These are phyloP conservation scores for Anarsia innoxiella DNA, from an alignment of 2,888 invertebrate genomes.

Conservation along the genomic window DNA sequence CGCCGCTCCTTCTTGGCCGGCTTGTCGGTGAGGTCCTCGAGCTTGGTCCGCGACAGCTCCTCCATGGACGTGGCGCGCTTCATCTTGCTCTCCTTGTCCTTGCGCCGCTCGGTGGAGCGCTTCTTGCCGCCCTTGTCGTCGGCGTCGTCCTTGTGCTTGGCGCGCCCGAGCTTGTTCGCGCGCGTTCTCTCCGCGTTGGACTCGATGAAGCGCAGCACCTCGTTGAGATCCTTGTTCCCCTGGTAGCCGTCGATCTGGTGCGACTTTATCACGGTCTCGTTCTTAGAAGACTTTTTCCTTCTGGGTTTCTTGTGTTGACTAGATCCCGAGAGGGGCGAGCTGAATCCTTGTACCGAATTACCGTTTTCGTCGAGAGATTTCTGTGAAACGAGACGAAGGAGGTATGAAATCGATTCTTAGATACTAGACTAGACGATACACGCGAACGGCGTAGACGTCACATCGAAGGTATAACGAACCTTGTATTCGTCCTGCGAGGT, in stretches of 20 bases:
- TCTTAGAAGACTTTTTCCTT: conserved; percentile 77
- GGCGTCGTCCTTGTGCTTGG: conserved; percentile 60
- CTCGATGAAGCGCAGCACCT: conserved; percentile 85
- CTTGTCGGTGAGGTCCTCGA: conserved; percentile 80
- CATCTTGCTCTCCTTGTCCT: conserved; percentile 56
- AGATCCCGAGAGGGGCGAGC: conserved; percentile 60
- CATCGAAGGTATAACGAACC: conserved; percentile 26
- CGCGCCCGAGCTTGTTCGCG: conserved; percentile 44
- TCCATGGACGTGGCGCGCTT: conserved; percentile 87
- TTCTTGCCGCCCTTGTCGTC: conserved; percentile 62
- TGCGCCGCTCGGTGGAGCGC: conserved; percentile 65
- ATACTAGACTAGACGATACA: too few species aligned
- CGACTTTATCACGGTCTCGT: conserved; percentile 74
- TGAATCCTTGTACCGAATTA: conserved; percentile 79
- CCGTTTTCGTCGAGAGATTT: conserved; percentile 88
- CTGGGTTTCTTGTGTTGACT: conserved; percentile 72
- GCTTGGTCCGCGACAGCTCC: conserved; percentile 84
- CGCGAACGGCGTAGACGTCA: not conserved
- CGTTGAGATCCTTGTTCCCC: conserved; percentile 85
- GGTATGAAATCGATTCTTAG: too few species aligned
- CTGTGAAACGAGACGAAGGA: conserved; percentile 68
- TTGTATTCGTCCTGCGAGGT: conserved; percentile 51
- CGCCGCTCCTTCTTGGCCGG: conserved; percentile 24
- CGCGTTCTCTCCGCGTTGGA: conserved; percentile 67
- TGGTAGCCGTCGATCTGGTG: conserved; percentile 85